Base-by-base conservation (phyloP, 2,113 vertebrate species). In the Neodontobutis hainanensis region DNA sequence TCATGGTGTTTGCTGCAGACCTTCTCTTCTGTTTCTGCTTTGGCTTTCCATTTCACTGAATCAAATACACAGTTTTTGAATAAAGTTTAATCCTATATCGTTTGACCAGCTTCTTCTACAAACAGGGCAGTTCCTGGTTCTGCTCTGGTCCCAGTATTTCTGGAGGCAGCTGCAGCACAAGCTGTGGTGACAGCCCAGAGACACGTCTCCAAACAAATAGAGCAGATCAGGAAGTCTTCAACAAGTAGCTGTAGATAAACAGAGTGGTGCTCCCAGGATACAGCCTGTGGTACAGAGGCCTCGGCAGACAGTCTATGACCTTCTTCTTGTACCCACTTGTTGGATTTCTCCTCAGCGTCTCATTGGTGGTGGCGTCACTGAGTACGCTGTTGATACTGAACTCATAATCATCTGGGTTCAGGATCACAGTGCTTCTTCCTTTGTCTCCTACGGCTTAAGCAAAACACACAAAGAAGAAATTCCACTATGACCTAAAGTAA, bases 141-240 rank as follows among this genome's bases (percentile, higher is more conserved):
- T 0, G 32, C 5, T 15, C 42, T 43, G 11, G 47, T 11, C 12
- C 73, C 73, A 75, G 61, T 34, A 40, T 8, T 16, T 32, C 7
- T 58, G 6, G 52, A 75, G 52, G 8, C 65, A 75, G 44, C n/a
- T 57, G 6, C 8, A 38, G 43, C 73, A 75, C 38, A 75, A 75
- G 4, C 40, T 68, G 75, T 69, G 67, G 57, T 43, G 11, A 38
- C 67, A 69, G 56, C 67, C 5, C 47, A 69, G 57, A 73, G 58
- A 59, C 10, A 83, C 5, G 73, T 67, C 43, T 70, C 70, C 50
- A 65, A 67, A 67, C 81, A 83, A 35, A 81, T 51, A 1, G 64
- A 52, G 40, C 78, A 81, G 19, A 4, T 77, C 56, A 77, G 35
- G 43, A 1, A 81, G 42, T 14, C 32, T 52, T 73, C 15, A 16